Percentiles rank a stretch among this genome's conserved stretches.
Evolutionary conservation across 2,888 invertebrate genomes (phyloP).

Genomic region (Drosophila koepferae): DNA sequence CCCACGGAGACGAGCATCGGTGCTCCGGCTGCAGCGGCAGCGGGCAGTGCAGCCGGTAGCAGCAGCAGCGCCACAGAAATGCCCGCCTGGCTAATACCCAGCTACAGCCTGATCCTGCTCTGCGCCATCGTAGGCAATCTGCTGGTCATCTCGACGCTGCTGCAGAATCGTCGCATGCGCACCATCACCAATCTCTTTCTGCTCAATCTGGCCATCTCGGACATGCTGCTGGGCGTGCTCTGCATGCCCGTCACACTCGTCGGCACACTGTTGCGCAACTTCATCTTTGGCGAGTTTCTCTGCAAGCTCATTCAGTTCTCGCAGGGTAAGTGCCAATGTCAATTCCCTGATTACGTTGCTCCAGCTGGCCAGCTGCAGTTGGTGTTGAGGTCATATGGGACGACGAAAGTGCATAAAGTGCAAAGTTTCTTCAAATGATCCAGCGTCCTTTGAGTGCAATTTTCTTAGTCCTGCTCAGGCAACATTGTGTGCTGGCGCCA

Average conservation of each 20-base stretch:
- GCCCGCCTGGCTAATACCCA: constrained; percentile 84
- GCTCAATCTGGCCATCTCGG: constrained; percentile 90
- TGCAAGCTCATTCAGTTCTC: constrained; percentile 91
- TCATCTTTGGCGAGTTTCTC: constrained; percentile 90
- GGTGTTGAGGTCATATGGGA: neutral
- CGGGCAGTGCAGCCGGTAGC: neutral
- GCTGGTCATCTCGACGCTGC: constrained; percentile 91
- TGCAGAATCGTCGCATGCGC: constrained; percentile 91
- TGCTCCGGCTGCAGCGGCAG: neutral
- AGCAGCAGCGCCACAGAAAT: constrained; percentile 6
- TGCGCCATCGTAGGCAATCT: constrained; percentile 92
- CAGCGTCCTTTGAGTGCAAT: no score
- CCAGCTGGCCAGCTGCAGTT: neutral
- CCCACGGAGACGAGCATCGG: constrained; percentile 14
- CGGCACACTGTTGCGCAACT: constrained; percentile 88
- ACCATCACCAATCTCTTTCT: constrained; percentile 92
- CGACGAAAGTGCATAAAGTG: no score
- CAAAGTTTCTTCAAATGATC: no score
- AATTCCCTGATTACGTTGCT: neutral
- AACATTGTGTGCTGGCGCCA: neutral
- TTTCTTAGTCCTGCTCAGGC: no score
- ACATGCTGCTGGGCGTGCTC: constrained; percentile 90
- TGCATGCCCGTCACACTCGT: constrained; percentile 92
- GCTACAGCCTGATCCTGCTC: constrained; percentile 91
- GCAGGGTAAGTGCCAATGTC: constrained; percentile 87